These are phyloP conservation scores for Abramis brama DNA, from an alignment of 2,113 vertebrate species.

Conservation along the genomic window DNA sequence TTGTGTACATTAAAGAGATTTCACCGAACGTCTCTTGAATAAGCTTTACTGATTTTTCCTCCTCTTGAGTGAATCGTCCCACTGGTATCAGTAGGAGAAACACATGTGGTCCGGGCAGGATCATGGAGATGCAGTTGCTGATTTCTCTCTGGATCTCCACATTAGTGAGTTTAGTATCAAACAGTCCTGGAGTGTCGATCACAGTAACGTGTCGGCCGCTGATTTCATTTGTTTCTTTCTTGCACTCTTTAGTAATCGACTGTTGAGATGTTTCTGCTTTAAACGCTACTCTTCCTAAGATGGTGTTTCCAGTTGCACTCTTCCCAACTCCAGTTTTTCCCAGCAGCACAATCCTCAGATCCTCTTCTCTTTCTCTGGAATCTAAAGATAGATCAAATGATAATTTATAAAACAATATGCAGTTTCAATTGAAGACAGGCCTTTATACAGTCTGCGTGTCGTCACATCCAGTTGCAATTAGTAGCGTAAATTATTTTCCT, in stretches of 20 bases:
- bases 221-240: not conserved
- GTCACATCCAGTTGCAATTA: too few relatives aligned
- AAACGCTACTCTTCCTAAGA: not conserved
- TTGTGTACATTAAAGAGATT: not conserved
- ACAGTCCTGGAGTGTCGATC: constrained; percentile 31
- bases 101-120: constrained; percentile 14
- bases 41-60: not conserved
- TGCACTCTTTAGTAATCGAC: not conserved
- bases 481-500: too few relatives aligned
- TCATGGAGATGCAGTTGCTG: not conserved
- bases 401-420: not conserved
- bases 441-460: too few relatives aligned
- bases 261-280: rapidly evolving
- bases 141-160: not conserved
- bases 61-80: not conserved
- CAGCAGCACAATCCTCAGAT: not conserved
- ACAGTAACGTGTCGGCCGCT: not conserved
- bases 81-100: too few relatives aligned
- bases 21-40: not conserved
- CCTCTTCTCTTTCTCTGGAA: not conserved
- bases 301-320: constrained; percentile 9
- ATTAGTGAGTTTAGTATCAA: not conserved
- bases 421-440: not conserved
- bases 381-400: not conserved
- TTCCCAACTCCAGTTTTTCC: constrained; percentile 8